Percentiles rank a stretch among this genome's conserved stretches.
Conservation (phyloP, 2,113 vertebrate species). For the Amblyornis subalaris region DNA sequence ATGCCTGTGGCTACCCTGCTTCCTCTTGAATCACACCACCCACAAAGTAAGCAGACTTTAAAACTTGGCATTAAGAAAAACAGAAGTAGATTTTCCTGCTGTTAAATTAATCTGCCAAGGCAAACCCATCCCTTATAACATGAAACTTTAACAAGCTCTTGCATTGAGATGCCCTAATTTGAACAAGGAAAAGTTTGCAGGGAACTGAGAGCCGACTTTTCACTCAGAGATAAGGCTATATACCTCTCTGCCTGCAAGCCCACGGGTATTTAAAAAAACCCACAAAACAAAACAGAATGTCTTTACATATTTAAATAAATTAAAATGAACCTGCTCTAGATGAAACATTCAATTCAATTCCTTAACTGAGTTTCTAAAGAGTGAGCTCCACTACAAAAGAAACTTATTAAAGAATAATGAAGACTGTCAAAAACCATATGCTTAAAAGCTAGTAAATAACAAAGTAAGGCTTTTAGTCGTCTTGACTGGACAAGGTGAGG, state of each 20-base stretch:
- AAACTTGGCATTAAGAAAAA: constrained; percentile 54
- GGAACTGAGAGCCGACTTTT: constrained; percentile 33
- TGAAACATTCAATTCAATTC: constrained; percentile 34
- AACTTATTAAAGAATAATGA: constrained; percentile 70
- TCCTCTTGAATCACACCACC: constrained; percentile 50
- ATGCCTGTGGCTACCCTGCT: constrained; percentile 47
- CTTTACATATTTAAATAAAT: constrained; percentile 63
- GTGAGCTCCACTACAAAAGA: constrained; percentile 52
- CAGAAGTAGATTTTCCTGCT: constrained; percentile 49
- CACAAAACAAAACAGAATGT: constrained; percentile 53
- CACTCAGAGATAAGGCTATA: constrained; percentile 25
- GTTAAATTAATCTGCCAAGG: constrained; percentile 46
- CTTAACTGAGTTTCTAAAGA: constrained; percentile 28
- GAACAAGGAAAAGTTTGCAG: constrained; percentile 33
- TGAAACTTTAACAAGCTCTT: constrained; percentile 53
- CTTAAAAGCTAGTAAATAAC: constrained; percentile 69
- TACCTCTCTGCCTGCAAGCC: constrained; percentile 27
- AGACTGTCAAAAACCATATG: constrained; percentile 66
- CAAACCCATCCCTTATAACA: constrained; percentile 22
- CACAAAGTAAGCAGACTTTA: constrained; percentile 45
- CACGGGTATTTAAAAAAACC: not conserved
- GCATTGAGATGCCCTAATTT: constrained; percentile 47
- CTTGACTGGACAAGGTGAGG: constrained; percentile 60
- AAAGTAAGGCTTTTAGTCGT: constrained; percentile 66
- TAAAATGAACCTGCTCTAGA: constrained; percentile 41